Evolutionary conservation across 2,888 invertebrate species (phyloP).

Genomic region (Platycheirus albimanus): DNA sequence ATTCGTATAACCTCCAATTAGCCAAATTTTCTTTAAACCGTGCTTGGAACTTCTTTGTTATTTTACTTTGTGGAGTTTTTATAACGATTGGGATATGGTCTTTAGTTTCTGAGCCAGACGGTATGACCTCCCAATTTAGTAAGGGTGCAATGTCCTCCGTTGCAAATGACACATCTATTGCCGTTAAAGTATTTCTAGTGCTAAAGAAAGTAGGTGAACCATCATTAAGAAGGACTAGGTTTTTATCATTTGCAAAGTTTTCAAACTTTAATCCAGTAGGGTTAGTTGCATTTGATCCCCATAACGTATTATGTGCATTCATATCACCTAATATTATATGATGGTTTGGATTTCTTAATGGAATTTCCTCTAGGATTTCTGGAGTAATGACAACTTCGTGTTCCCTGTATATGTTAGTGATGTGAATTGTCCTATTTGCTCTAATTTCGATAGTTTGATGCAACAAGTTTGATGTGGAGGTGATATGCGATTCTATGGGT

Average conservation of each 20-base stretch:
- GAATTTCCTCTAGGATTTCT: conserved; percentile 7
- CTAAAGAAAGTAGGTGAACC: conserved; percentile 16
- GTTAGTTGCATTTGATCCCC: conserved; percentile 9
- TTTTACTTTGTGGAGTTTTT: neutral
- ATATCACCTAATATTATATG: conserved; percentile 14
- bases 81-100: conserved; percentile 31
- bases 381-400: neutral
- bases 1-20: conserved; percentile 1
- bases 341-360: neutral
- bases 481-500: neutral
- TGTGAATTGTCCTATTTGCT: neutral
- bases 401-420: conserved; percentile 19
- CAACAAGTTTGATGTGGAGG: conserved; percentile 6
- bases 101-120: neutral
- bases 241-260: neutral
- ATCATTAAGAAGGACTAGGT: conserved; percentile 6
- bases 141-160: neutral
- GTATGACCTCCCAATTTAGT: conserved; percentile 16
- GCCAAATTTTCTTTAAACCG: conserved; percentile 12
- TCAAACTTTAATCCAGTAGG: conserved; percentile 1
- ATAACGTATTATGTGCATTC: conserved; percentile 8
- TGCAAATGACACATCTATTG: conserved; percentile 7
- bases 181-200: conserved; percentile 19
- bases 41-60: neutral
- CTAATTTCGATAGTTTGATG: conserved; percentile 19